Evolutionary conservation across 1,140 invertebrate species (phyloP).

Genomic region (Bombus impatiens): DNA sequence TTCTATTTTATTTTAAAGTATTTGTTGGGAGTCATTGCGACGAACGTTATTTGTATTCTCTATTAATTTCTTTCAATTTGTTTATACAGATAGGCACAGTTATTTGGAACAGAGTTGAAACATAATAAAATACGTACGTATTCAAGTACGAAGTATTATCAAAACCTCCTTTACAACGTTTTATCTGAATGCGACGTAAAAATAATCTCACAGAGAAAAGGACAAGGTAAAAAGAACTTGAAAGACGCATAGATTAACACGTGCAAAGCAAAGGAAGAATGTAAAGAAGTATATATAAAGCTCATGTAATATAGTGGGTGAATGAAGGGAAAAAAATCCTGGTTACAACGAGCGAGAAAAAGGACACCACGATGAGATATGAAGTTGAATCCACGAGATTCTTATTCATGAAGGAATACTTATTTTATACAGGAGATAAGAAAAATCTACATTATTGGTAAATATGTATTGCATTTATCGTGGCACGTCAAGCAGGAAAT

Average conservation of each 20-base stretch:
- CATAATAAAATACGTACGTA: not conserved
- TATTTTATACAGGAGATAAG: not conserved
- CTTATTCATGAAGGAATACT: not conserved
- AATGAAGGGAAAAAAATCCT: constrained; percentile 9
- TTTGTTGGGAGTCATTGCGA: too few relatives aligned
- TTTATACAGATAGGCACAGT: not conserved
- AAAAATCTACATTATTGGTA: not conserved
- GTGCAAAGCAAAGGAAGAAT: not conserved
- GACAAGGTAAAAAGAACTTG: not conserved
- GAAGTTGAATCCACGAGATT: constrained; percentile 3
- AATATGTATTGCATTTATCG: not conserved
- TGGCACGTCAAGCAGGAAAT: not conserved
- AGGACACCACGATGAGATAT: not conserved
- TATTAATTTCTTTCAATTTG: not conserved
- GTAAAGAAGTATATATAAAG: not conserved
- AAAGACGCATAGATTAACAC: not conserved
- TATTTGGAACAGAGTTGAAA: not conserved
- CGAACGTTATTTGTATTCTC: not conserved
- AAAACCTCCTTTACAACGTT: not conserved
- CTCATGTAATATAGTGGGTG: not conserved
- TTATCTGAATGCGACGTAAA: not conserved
- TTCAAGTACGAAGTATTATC: not conserved
- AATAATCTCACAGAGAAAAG: not conserved
- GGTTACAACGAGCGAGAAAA: not conserved
- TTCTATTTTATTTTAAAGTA: not conserved